phyloP scores from a whole-genome alignment of 2,113 vertebrate species.

The Mesembrinibis cayennensis region DNA sequence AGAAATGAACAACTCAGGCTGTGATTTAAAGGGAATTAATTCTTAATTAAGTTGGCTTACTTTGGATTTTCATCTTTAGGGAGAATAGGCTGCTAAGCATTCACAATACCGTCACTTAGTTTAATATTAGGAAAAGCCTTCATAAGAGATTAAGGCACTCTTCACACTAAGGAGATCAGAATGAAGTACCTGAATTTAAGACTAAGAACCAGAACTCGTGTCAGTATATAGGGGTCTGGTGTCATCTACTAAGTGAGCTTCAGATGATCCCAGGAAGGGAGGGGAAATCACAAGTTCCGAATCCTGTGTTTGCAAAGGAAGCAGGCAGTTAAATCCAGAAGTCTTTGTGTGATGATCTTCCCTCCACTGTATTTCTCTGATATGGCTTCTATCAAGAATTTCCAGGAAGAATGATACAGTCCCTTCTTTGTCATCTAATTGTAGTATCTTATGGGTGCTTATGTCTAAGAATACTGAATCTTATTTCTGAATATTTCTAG shows the following conservation, averaged over 20 bases:
- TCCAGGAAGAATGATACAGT: neutral
- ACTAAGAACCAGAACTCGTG: neutral
- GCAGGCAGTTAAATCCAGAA: neutral
- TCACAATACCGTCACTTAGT: neutral
- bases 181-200: neutral
- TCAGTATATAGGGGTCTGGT: neutral
- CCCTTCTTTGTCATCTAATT: neutral
- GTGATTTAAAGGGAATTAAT: slow-evolving; percentile 66
- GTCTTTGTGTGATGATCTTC: neutral
- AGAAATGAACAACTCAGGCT: slow-evolving; percentile 41
- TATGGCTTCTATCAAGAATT: neutral
- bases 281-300: neutral
- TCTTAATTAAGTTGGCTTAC: slow-evolving; percentile 70
- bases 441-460: neutral
- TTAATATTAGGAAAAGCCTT: slow-evolving; percentile 45
- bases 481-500: neutral
- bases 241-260: neutral
- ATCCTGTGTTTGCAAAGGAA: neutral
- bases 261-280: neutral
- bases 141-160: slow-evolving; percentile 19
- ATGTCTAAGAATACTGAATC: neutral
- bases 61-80: slow-evolving; percentile 59
- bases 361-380: neutral
- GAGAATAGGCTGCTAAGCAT: slow-evolving; percentile 32
- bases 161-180: neutral